Base-by-base conservation (phyloP, 2,888 invertebrate species). In the Metallyticus violacea region DNA sequence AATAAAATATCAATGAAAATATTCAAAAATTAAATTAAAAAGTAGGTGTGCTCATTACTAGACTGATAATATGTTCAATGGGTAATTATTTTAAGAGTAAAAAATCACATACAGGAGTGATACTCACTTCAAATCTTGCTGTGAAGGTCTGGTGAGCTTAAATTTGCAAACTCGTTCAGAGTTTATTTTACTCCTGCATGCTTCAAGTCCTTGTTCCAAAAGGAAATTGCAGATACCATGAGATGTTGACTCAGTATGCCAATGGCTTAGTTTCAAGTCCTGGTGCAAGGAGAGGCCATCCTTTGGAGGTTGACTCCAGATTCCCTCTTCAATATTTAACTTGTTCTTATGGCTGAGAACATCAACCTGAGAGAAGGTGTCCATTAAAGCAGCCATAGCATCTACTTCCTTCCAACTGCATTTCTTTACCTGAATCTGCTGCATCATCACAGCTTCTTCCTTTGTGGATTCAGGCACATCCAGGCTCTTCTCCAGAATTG, bases 31-130 rank as follows among this genome's bases (percentile, higher is more conserved):
- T n/a, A n/a, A n/a, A n/a, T n/a, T n/a, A n/a, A n/a, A n/a, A n/a
- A n/a, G n/a, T n/a, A n/a, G n/a, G n/a, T n/a, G n/a, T n/a, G n/a
- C n/a, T n/a, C n/a, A n/a, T n/a, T n/a, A n/a, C n/a, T n/a, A n/a
- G n/a, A n/a, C n/a, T n/a, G n/a, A n/a, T n/a, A n/a, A n/a, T n/a
- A n/a, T n/a, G n/a, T n/a, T n/a, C n/a, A n/a, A n/a, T n/a, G n/a
- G n/a, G n/a, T n/a, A n/a, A n/a, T n/a, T n/a, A n/a, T n/a, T n/a
- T n/a, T n/a, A n/a, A n/a, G n/a, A n/a, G n/a, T n/a, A n/a, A n/a
- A n/a, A n/a, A n/a, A n/a, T n/a, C n/a, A n/a, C n/a, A 91, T 89
- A 90, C 91, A 89, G 89, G 89, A 88, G 89, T 85, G 30, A 78
- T 79, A 87, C 89, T 89, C 89, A 91, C 91, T 90, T 90, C 88